Percentiles rank a stretch among this genome's conserved stretches.
phyloP scores from a whole-genome alignment of 2,888 invertebrate species.

The Philopedon plagiatum region DNA sequence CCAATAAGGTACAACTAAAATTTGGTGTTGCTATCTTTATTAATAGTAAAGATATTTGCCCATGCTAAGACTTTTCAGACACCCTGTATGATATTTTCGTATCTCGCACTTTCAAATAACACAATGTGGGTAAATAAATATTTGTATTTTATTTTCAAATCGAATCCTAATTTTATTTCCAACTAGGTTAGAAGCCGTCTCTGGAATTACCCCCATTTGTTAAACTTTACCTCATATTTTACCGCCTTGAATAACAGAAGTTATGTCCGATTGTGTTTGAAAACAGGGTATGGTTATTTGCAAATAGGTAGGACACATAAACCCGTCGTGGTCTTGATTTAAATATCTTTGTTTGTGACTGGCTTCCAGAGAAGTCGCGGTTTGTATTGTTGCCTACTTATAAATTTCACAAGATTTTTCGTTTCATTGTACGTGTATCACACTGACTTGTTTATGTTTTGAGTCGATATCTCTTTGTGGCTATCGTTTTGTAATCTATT shows the following conservation, averaged over 20 bases:
- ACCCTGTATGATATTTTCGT: too few relatives aligned
- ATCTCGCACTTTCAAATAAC: too few relatives aligned
- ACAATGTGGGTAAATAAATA: too few relatives aligned
- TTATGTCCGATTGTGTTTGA: slow-evolving; percentile 48
- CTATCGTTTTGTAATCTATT: slow-evolving; percentile 35
- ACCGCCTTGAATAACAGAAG: slow-evolving; percentile 21
- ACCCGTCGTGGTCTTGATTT: slow-evolving; percentile 44
- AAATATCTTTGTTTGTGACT: slow-evolving; percentile 44
- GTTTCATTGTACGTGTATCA: slow-evolving; percentile 32
- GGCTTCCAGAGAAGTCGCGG: slow-evolving; percentile 27
- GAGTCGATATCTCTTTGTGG: slow-evolving; percentile 24
- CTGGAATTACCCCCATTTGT: too few relatives aligned
- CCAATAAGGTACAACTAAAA: too few relatives aligned
- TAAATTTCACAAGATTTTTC: slow-evolving; percentile 31
- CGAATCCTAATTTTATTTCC: too few relatives aligned
- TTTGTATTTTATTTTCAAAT: too few relatives aligned
- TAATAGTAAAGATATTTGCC: too few relatives aligned
- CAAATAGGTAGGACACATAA: slow-evolving; percentile 38
- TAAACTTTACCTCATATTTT: background rate
- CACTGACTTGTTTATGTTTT: slow-evolving; percentile 33
- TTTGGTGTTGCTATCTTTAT: too few relatives aligned
- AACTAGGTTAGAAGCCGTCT: too few relatives aligned
- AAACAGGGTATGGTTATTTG: slow-evolving; percentile 45
- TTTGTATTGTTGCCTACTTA: slow-evolving; percentile 31
- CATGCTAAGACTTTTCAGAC: too few relatives aligned